Base-by-base conservation (phyloP, 2,888 invertebrate species). In the Rhimphoctona megacephalus region DNA sequence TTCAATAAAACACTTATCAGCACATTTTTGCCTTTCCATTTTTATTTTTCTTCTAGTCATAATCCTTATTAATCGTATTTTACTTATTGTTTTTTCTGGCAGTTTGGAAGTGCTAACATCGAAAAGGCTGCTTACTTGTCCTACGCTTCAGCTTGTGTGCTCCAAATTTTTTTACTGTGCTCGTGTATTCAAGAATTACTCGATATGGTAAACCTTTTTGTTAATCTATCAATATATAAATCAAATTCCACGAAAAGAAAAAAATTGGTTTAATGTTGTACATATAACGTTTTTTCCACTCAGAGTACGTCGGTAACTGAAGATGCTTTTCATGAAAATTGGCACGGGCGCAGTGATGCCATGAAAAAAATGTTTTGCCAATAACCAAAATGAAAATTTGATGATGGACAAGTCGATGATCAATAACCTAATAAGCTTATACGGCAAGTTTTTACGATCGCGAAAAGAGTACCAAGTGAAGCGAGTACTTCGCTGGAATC, bases 161-260 rank as follows among this genome's bases (percentile, higher is more conserved):
- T 87, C 5, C 90, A 91, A 82, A 81, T 92, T 30, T 92, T 88
- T 39, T 79, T 91, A 36, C 72, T 92, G 0, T 91, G 92, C 52
- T 89, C 73, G 22, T 89, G 89, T 33, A 74, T 89, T 5, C 91
- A 91, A 78, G 85, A 88, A 46, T 87, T 92, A 66, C 22, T 90
- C 19, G 92, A 92, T 36, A 87, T 90, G 87, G 90, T 92, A 89
- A 88, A 72, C 0, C 30, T 33, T 54, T 73, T 11, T 3, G 14
- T 54, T 14, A n/a, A 52, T 19, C 5, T 8, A 5, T 9, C 22
- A n/a, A n/a, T 7, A 11, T 54, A 0, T 2, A 30, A 49, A 11
- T 52, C 2, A 22, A 73, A 52, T 73, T 36, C 4, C 14, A 25
- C 14, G 3, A 11, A 43, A 43, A 43, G 14, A 11, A 14, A 43